phyloP scores from a whole-genome alignment of 2,797 vertebrate genomes.

The Myiotriccus ornatus region DNA sequence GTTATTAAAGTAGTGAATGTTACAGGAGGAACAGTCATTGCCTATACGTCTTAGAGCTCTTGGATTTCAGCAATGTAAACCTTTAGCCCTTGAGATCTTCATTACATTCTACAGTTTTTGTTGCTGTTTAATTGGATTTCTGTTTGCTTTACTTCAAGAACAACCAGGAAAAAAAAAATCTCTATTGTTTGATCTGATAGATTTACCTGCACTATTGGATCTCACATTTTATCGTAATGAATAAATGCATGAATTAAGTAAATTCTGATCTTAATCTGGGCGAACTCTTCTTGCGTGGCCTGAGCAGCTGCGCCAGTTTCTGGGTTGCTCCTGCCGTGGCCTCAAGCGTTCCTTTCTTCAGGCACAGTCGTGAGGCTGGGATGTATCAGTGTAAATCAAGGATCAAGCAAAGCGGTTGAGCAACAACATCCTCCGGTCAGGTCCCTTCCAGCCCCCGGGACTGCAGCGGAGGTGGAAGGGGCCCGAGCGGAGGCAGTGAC shows the following conservation, averaged over 20 bases:
- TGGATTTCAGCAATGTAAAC: neutral
- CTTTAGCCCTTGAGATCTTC: neutral
- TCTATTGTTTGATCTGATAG: neutral
- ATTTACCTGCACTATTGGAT: neutral
- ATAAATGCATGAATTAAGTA: constrained; percentile 26
- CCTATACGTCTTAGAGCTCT: neutral
- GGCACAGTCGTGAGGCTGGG: neutral
- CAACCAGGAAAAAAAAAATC: neutral
- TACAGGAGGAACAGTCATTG: neutral
- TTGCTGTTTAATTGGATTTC: neutral
- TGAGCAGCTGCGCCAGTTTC: neutral
- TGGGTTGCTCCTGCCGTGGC: neutral
- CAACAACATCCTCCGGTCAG: fast-evolving
- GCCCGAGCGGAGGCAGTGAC: fast-evolving
- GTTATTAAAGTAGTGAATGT: neutral
- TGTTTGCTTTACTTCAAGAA: constrained; percentile 20
- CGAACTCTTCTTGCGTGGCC: neutral
- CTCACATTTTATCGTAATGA: neutral
- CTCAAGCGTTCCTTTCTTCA: neutral
- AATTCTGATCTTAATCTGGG: constrained; percentile 49
- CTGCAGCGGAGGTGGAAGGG: neutral
- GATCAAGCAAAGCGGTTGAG: neutral
- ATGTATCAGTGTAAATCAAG: neutral
- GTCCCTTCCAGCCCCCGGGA: fast-evolving
- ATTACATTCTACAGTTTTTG: neutral